These are phyloP conservation scores for Oligia latruncula DNA, from an alignment of 2,888 invertebrate genomes.

Conservation along the genomic window DNA sequence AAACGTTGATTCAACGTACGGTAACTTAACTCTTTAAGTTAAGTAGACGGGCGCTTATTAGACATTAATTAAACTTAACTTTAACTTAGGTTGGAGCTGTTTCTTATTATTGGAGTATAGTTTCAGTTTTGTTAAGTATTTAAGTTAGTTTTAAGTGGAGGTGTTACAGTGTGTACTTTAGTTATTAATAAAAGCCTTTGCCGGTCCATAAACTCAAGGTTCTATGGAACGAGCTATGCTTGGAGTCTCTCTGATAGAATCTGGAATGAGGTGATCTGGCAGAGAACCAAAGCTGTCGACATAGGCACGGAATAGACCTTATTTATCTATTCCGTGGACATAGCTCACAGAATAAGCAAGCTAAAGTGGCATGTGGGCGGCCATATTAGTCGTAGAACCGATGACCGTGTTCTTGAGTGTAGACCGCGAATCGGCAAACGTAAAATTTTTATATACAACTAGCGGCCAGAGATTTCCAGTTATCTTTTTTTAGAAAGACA, in stretches of 20 bases:
- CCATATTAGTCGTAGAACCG: not conserved
- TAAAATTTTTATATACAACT: not conserved
- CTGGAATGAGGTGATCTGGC: not conserved
- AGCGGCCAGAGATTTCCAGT: too few species aligned
- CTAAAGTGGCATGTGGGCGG: not conserved
- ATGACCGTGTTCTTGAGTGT: not conserved
- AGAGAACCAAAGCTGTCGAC: too few species aligned
- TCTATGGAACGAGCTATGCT: too few species aligned
- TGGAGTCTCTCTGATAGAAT: not conserved
- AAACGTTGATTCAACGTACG: constrained; percentile 38
- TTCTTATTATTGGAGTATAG: constrained; percentile 44
- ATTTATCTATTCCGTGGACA: too few species aligned
- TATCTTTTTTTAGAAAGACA: too few species aligned
- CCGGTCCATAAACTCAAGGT: not conserved
- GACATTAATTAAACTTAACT: constrained; percentile 47
- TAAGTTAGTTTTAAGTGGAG: constrained; percentile 42
- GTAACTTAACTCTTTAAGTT: constrained; percentile 52
- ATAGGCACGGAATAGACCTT: too few species aligned
- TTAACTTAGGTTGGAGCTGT: constrained; percentile 25
- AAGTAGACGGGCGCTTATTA: constrained; percentile 54
- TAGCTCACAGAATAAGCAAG: not conserved
- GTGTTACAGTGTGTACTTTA: not conserved
- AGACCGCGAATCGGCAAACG: not conserved
- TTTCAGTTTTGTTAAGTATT: constrained; percentile 31
- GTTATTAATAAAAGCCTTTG: not conserved